phyloP scores from a whole-genome alignment of 2,797 vertebrate genomes.

The Argyrosomus regius region DNA sequence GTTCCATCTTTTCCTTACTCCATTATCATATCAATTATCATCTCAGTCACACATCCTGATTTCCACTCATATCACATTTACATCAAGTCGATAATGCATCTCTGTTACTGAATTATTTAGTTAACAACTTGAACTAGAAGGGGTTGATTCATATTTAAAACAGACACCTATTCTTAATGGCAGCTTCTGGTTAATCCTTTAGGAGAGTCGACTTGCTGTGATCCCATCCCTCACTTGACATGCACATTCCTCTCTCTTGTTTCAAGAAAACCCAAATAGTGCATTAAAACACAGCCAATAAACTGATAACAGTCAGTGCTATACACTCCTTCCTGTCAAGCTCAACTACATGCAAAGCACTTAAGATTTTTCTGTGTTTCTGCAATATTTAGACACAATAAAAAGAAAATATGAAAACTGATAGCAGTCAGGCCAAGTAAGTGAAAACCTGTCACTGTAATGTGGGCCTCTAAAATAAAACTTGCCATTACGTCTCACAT shows the following conservation, averaged over 20 bases:
- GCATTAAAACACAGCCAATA: background rate
- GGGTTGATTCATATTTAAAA: slow-evolving; percentile 87
- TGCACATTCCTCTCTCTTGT: slow-evolving; percentile 40
- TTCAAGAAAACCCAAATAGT: background rate
- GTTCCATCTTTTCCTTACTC: slow-evolving; percentile 74
- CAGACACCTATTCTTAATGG: slow-evolving; percentile 85
- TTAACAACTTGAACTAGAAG: slow-evolving; percentile 84
- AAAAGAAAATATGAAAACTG: background rate
- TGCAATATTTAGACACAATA: background rate
- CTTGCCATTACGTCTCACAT: background rate
- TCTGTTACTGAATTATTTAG: slow-evolving; percentile 84
- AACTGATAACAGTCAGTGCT: background rate
- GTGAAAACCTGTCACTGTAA: background rate
- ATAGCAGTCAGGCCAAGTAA: background rate
- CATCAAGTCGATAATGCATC: slow-evolving; percentile 87
- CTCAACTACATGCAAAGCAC: background rate
- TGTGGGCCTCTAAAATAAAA: background rate
- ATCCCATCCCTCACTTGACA: slow-evolving; percentile 47
- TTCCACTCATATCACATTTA: slow-evolving; percentile 86
- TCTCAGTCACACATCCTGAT: slow-evolving; percentile 84
- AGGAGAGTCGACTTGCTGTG: slow-evolving; percentile 45
- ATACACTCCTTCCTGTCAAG: background rate
- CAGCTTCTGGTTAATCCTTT: slow-evolving; percentile 76
- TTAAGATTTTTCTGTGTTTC: background rate
- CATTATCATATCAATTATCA: slow-evolving; percentile 89